Conservation (phyloP, 2,113 vertebrate genomes). For the Cyanistes caeruleus region DNA sequence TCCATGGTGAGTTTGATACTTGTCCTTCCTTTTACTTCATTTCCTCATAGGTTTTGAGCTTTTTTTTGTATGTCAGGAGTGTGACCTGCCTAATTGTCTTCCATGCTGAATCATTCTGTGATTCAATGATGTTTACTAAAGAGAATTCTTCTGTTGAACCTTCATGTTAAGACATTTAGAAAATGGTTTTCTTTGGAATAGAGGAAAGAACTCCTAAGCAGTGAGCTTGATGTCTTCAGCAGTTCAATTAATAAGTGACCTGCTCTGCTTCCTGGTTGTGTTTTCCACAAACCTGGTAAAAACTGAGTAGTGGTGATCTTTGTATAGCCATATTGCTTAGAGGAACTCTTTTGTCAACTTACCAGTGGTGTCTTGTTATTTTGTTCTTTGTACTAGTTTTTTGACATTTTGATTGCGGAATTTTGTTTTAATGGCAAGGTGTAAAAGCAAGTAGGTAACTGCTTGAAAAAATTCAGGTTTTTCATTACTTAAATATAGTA, state of each 20-base stretch:
- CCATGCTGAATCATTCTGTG: background rate
- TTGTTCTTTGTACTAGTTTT: background rate
- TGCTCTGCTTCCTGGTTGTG: background rate
- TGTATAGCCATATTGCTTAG: background rate
- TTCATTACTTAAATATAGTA: background rate
- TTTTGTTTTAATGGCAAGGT: background rate
- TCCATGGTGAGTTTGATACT: constrained; percentile 87
- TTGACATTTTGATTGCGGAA: background rate
- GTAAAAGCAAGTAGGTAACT: background rate
- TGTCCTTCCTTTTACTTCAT: background rate
- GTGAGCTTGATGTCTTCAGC: background rate
- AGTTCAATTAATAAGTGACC: background rate
- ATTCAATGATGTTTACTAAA: background rate
- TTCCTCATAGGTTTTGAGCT: background rate
- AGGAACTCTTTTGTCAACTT: background rate
- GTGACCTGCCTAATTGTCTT: background rate
- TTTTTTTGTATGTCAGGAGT: background rate
- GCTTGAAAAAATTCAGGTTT: background rate
- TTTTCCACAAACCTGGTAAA: background rate
- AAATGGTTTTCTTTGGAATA: background rate
- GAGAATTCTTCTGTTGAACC: background rate
- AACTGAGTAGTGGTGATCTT: background rate
- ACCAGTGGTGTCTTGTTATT: background rate
- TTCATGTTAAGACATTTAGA: background rate
- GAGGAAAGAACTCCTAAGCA: background rate